These are phyloP conservation scores for Lysiphlebus fabarum DNA, from an alignment of 1,140 invertebrate species.

Conservation along the genomic window DNA sequence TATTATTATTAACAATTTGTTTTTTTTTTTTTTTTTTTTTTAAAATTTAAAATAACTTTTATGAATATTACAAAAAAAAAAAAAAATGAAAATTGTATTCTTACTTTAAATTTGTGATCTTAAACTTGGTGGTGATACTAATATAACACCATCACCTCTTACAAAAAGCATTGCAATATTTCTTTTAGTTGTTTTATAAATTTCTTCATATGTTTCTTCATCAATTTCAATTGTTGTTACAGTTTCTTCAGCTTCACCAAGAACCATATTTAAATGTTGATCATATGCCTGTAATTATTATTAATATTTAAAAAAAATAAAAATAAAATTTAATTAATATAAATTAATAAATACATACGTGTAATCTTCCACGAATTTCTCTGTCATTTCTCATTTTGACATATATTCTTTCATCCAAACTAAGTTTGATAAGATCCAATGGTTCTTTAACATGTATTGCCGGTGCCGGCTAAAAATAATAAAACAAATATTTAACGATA, in stretches of 20 bases:
- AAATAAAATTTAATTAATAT: neutral
- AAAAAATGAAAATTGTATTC: neutral
- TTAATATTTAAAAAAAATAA: neutral
- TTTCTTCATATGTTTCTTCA: conserved; percentile 98
- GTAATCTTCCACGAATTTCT: conserved; percentile 87
- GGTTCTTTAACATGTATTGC: conserved; percentile 94
- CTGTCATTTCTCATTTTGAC: conserved; percentile 99
- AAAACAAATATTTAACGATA: neutral
- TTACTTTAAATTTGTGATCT: conserved; percentile 62
- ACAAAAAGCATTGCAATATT: conserved; percentile 99
- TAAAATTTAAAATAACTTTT: neutral
- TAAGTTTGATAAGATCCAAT: conserved; percentile 90
- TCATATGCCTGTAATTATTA: conserved; percentile 85
- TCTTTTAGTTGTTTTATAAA: conserved; percentile 94
- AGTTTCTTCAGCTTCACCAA: conserved; percentile 97
- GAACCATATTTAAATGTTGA: conserved; percentile 98
- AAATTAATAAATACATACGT: conserved; percentile 67
- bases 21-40: neutral
- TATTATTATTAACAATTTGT: neutral
- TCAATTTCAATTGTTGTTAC: conserved; percentile 97
- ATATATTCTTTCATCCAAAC: conserved; percentile 96
- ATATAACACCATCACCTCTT: conserved; percentile 94
- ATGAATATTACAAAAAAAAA: neutral
- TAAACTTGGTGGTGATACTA: conserved; percentile 89
- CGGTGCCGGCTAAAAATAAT: conserved; percentile 62